A percentile compares a stretch with the other conserved stretches of the same genome.
phyloP scores from a whole-genome alignment of 1,140 invertebrate genomes.

The Sarcophaga bullata region DNA sequence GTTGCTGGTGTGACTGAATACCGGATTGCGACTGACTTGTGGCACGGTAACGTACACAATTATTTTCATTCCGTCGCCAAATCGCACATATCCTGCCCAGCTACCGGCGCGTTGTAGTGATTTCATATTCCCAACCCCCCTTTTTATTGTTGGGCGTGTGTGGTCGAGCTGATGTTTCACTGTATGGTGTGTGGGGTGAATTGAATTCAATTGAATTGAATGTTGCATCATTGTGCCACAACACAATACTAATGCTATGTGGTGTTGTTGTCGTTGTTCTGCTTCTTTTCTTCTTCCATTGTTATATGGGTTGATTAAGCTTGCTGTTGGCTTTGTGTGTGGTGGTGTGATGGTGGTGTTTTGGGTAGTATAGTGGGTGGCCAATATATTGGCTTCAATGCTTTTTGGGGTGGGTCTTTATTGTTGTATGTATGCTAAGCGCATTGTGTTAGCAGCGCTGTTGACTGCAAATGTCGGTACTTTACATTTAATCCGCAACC shows the following conservation, averaged over 20 bases:
- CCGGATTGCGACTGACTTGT: constrained; percentile 66
- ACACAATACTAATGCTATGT: neutral
- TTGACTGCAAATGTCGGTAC: constrained; percentile 39
- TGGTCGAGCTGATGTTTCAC: neutral
- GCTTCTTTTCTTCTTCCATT: neutral
- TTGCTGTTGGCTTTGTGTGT: neutral
- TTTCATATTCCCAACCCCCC: constrained; percentile 35
- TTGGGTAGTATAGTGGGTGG: neutral
- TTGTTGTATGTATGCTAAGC: neutral
- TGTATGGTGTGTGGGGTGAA: neutral
- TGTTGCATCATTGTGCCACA: neutral
- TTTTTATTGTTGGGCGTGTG: neutral
- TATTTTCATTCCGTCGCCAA: constrained; percentile 66
- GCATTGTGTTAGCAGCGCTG: constrained; percentile 43
- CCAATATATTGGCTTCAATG: neutral
- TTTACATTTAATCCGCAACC: constrained; percentile 54
- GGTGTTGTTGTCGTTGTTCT: neutral
- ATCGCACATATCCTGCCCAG: constrained; percentile 65
- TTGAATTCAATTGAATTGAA: constrained; percentile 8
- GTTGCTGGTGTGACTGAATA: constrained; percentile 50
- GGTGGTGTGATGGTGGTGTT: constrained; percentile 4
- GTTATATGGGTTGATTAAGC: neutral
- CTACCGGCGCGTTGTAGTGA: constrained; percentile 46
- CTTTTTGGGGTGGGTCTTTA: neutral
- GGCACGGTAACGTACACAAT: constrained; percentile 66